A percentile compares a stretch with the other conserved stretches of the same genome.
These are phyloP conservation scores for Pogonocichla stellata DNA, from an alignment of 2,113 vertebrate genomes.

Conservation along the genomic window DNA sequence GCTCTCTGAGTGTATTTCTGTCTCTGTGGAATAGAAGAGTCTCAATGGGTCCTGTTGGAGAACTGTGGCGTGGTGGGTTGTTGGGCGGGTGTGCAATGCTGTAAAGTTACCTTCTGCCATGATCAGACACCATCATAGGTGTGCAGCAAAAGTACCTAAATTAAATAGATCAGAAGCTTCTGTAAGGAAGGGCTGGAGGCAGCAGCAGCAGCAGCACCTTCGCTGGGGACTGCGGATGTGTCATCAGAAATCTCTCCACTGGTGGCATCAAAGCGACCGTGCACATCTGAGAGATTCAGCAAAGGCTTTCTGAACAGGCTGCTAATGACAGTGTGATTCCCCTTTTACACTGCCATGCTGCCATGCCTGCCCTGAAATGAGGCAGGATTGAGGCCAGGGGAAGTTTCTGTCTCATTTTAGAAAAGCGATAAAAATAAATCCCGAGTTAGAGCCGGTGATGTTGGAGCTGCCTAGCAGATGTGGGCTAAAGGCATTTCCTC, in stretches of 20 bases:
- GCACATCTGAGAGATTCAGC: slow-evolving; percentile 13
- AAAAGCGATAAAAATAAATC: background rate
- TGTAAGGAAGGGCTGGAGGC: background rate
- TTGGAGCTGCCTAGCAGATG: background rate
- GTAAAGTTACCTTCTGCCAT: background rate
- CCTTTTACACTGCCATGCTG: slow-evolving; percentile 8
- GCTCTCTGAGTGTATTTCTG: background rate
- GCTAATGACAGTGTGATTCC: slow-evolving; percentile 36
- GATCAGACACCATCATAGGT: background rate
- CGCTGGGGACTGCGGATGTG: background rate
- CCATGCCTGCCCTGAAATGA: background rate
- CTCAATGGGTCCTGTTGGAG: background rate
- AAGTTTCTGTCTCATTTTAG: background rate
- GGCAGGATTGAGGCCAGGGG: background rate
- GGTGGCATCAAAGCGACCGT: slow-evolving; percentile 3
- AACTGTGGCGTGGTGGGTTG: background rate
- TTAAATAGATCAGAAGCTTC: background rate
- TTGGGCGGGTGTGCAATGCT: background rate
- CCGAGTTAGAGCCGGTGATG: background rate
- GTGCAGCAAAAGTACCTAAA: background rate
- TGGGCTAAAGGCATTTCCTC: background rate
- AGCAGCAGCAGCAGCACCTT: background rate
- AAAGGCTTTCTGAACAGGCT: slow-evolving; percentile 15
- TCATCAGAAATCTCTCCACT: background rate
- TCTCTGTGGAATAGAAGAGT: background rate